Evolutionary conservation across 2,888 invertebrate genomes (phyloP).

Genomic region (Volucella zonaria): DNA sequence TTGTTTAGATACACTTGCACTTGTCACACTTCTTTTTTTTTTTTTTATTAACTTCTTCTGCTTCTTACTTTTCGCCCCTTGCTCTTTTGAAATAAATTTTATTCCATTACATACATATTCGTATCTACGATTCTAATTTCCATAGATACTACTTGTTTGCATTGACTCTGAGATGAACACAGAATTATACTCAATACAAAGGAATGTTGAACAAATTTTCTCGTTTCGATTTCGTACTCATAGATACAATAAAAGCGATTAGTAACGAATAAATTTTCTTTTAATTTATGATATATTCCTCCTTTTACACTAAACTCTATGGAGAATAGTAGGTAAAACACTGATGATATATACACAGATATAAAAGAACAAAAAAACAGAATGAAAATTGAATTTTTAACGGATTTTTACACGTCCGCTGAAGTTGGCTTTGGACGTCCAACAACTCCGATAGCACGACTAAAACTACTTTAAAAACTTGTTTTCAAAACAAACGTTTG

Average conservation of each 20-base stretch:
- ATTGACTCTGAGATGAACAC: constrained; percentile 60
- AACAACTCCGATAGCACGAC: constrained; percentile 81
- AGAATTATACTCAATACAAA: constrained; percentile 18
- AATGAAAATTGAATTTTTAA: constrained; percentile 44
- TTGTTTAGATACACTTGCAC: constrained; percentile 76
- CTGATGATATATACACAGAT: neutral
- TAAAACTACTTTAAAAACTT: constrained; percentile 82
- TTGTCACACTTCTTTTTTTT: constrained; percentile 62
- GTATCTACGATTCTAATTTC: constrained; percentile 53
- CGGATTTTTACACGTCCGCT: constrained; percentile 61
- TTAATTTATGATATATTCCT: neutral
- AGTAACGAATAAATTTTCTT: neutral
- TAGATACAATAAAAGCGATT: neutral
- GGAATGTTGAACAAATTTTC: neutral
- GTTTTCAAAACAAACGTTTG: constrained; percentile 78
- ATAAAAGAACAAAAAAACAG: constrained; percentile 6
- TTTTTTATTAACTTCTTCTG: constrained; percentile 29
- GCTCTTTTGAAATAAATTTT: constrained; percentile 24
- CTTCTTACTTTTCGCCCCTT: neutral
- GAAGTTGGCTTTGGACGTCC: constrained; percentile 76
- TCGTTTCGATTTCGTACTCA: no score
- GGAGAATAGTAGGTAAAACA: neutral
- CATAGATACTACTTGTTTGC: constrained; percentile 66
- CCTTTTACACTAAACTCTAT: no score
- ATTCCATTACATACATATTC: constrained; percentile 54